Evolutionary conservation across 2,888 invertebrate species (phyloP), one percentile per base, ranked within the genome.

Genomic region (Drosophila mimetica): DNA sequence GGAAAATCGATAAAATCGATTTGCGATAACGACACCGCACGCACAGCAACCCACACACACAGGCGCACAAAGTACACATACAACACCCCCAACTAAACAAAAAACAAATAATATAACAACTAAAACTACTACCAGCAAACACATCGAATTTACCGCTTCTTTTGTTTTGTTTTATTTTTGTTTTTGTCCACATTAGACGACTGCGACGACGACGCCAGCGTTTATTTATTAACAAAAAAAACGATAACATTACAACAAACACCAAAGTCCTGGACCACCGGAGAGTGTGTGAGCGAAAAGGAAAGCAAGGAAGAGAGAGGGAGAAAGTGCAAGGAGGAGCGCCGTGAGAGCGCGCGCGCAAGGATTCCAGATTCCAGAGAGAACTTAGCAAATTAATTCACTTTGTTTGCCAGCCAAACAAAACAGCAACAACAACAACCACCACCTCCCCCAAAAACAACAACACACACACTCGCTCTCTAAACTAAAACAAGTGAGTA

Each of bases 1-100:
- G 61, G 69, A 71, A 87, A 87, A 87, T 82, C 82, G 77, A 82
- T 82, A 46, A 52, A 74, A 86, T 82, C 88, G 86, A 82, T 87
- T 66, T 54, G 60, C 77, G 81, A 84, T 86, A 57, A 57, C 36
- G 11, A 28, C 25, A 44, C 8, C 20, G 13, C 79, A 61, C 25
- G 32, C 44, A 52, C 30, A 30, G 30, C 11, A 30, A 18, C n/a
- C n/a, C 41, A 25, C 42, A 20, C 18, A 65, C 16, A 41, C 41
- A 7, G 7, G 8, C 44, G 22, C 44, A 34, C 30, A 51, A 44
- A 25, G n/a, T 48, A 64, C 63, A 52, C 61, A 28, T 25, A 8
- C 39, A 57, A 37, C 47, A 30, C 70, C 57, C 36, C 36, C 25
- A 44, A 54, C 22, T 37, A 57, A 14, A 28, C 14, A 11, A 28